Base-by-base conservation (phyloP, 2,888 invertebrate species). In the Ophion ventricosus region DNA sequence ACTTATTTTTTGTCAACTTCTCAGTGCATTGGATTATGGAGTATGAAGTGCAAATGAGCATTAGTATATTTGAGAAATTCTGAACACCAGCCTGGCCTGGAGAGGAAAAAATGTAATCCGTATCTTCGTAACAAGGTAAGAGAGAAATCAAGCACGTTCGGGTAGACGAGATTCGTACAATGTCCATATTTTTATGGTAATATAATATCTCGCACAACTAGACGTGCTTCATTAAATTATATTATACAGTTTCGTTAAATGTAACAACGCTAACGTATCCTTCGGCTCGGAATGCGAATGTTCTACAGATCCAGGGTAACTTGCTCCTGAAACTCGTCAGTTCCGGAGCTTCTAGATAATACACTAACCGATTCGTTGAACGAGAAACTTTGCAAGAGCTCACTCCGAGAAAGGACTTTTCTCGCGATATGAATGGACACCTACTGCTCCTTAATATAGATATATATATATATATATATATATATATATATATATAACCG, bases 161-260 rank as follows among this genome's bases (percentile, higher is more conserved):
- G 43, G 43, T n/a, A 64, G 40, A 20, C 66, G 17, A 35, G 40
- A 11, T 40, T 56, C 20, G 20, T 49, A 1, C 25, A 40, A 43
- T 0, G 10, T 2, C 10, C 23, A 0, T 11, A 43, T n/a, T 57
- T 56, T 11, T 63, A 73, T 23, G 64, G 23, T 73, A 59, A 49
- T 56, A 14, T 43, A 56, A 54, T 75, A 54, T 75, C 29, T 20
- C 0, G 54, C 54, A 64, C 40, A 66, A 66, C 56, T 59, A 76
- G 43, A 76, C 57, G 59, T 11, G 77, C 7, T 20, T 57, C 77
- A 59, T 77, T 77, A 69, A 77, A 57, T 77, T 67, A 14, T 43
- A 67, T 25, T 3, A 56, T 77, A 23, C 43, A 23, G 59, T 40
- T 57, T 35, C 17, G 67, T n/a, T 7, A n/a, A 17, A n/a, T 43